Conservation (phyloP, 2,113 vertebrate genomes). For the Apaloderma vittatum region DNA sequence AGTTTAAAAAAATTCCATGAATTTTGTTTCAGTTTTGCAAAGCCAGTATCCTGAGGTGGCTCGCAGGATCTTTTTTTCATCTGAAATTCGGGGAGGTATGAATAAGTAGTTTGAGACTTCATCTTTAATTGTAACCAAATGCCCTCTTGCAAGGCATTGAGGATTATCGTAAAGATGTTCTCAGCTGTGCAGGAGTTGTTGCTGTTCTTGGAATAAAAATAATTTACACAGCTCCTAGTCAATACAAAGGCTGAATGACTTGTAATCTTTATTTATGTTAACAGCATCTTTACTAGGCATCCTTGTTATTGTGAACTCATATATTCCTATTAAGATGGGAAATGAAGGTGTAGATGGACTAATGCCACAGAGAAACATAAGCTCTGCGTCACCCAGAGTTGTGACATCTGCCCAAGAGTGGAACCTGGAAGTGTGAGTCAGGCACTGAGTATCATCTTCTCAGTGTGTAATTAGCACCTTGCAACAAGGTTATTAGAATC, state of each 20-base stretch:
- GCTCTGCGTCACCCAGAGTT: not conserved
- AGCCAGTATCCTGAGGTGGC: not conserved
- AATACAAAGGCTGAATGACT: not conserved
- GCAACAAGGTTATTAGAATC: not conserved
- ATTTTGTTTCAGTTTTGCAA: not conserved
- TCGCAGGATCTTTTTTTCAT: not conserved
- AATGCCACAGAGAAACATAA: not conserved
- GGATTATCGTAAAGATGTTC: not conserved
- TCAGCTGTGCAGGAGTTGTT: not conserved
- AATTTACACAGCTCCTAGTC: not conserved
- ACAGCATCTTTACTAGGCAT: not conserved
- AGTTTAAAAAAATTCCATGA: not conserved
- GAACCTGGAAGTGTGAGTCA: not conserved
- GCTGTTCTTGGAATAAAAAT: not conserved
- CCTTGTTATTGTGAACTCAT: accelerated
- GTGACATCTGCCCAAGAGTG: not conserved
- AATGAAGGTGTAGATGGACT: not conserved
- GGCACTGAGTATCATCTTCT: not conserved
- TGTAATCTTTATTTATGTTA: not conserved
- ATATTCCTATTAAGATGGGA: not conserved
- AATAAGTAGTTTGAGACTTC: not conserved
- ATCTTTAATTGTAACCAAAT: slow-evolving; percentile 56
- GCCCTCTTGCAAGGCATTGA: not conserved
- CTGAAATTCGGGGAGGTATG: not conserved
- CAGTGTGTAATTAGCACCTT: not conserved